Evolutionary conservation across 1,140 invertebrate species (phyloP).

Genomic region (Cheumatopsyche charites): DNA sequence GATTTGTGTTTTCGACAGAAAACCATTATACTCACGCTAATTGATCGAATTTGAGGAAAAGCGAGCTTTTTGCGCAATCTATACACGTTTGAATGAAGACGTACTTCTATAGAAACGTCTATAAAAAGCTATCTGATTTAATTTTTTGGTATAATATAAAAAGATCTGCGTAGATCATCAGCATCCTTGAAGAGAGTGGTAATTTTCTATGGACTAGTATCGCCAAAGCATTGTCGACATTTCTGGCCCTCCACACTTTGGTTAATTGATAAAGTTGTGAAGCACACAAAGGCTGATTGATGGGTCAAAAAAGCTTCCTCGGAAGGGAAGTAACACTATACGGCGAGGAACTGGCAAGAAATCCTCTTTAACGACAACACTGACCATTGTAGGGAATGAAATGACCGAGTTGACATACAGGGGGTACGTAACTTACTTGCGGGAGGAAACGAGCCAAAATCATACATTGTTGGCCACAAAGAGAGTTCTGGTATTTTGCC

Average conservation of each 20-base stretch:
- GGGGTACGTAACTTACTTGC: too few relatives aligned
- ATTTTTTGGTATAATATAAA: too few relatives aligned
- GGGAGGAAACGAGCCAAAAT: slow-evolving; percentile 28
- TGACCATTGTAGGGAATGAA: slow-evolving; percentile 23
- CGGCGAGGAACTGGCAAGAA: background rate
- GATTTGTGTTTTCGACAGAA: slow-evolving; percentile 10
- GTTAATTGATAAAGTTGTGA: slow-evolving; percentile 36
- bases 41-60: slow-evolving; percentile 1
- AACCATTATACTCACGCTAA: slow-evolving; percentile 10
- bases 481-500: background rate
- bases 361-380: background rate
- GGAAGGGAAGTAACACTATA: background rate
- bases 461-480: slow-evolving; percentile 41
- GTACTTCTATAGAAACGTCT: too few relatives aligned
- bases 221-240: background rate
- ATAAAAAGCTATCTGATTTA: too few relatives aligned
- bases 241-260: background rate
- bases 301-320: slow-evolving; percentile 22
- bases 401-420: slow-evolving; percentile 7
- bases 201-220: background rate
- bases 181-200: background rate
- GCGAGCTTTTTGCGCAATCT: background rate
- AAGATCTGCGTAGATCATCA: too few relatives aligned
- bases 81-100: too few relatives aligned
- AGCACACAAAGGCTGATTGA: slow-evolving; percentile 2